These are phyloP conservation scores for Hypena proboscidalis DNA, from an alignment of 2,888 invertebrate genomes.

Conservation along the genomic window DNA sequence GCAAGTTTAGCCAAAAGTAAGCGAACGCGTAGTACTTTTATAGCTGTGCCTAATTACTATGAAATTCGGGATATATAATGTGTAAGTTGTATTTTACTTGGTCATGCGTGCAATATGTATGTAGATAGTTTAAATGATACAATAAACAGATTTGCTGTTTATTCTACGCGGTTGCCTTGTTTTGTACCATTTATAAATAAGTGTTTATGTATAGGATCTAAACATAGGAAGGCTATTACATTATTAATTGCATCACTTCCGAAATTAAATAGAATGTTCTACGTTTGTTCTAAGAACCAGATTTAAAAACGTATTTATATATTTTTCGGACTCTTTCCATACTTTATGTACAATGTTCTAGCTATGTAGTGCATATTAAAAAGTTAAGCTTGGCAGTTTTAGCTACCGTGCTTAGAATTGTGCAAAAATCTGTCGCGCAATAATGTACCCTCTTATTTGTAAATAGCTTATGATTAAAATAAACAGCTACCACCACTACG, in stretches of 20 bases:
- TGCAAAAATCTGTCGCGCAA: conserved; percentile 21
- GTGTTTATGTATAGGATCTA: background rate
- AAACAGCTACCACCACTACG: conserved; percentile 40
- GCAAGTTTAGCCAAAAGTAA: too few relatives aligned
- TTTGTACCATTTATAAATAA: background rate
- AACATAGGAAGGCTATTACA: background rate
- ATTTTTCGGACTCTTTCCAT: conserved; percentile 9
- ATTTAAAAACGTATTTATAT: too few relatives aligned
- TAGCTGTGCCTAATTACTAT: too few relatives aligned
- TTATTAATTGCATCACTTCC: background rate
- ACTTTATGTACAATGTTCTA: conserved; percentile 18
- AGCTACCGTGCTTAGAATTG: conserved; percentile 21
- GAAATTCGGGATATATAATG: too few relatives aligned
- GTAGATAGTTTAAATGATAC: background rate
- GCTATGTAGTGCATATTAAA: conserved; percentile 21
- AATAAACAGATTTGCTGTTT: background rate
- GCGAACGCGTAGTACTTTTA: too few relatives aligned
- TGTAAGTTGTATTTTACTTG: too few relatives aligned
- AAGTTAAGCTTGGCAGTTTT: conserved; percentile 29
- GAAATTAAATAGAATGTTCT: too few relatives aligned
- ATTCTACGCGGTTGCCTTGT: conserved; percentile 1
- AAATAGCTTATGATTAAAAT: conserved; percentile 39
- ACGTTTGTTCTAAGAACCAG: too few relatives aligned
- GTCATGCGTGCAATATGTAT: conserved; percentile 1
- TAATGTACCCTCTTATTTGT: conserved; percentile 32